Conservation (phyloP, 2,888 invertebrate genomes). For the Polydrusus pterygomalis region DNA sequence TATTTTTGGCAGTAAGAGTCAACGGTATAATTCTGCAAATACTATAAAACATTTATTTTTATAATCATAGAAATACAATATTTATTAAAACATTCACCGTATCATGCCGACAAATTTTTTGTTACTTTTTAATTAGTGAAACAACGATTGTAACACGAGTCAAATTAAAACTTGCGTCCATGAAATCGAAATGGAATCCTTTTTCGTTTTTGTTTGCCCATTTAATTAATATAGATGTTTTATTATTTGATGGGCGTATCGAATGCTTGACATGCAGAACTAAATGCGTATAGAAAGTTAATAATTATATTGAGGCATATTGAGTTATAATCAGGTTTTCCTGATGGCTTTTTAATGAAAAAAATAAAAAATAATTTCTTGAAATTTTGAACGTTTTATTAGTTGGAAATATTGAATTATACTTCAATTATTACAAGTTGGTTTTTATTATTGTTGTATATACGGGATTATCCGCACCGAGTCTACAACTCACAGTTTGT, state of each 20-base stretch:
- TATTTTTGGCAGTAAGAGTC: too few species aligned
- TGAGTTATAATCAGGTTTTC: too few species aligned
- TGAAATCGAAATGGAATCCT: conserved; percentile 39
- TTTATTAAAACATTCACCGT: conserved; percentile 14
- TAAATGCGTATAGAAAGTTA: conserved; percentile 17
- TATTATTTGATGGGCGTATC: conserved; percentile 40
- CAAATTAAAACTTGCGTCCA: conserved; percentile 38
- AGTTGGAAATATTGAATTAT: too few species aligned
- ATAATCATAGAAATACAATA: background rate
- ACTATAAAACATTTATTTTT: too few species aligned
- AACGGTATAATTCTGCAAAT: too few species aligned
- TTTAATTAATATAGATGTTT: conserved; percentile 50
- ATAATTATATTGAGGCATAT: conserved; percentile 23
- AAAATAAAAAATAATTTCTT: conserved; percentile 31
- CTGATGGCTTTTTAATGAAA: background rate
- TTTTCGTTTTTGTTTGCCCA: conserved; percentile 37
- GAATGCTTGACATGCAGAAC: conserved; percentile 20
- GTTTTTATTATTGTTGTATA: too few species aligned
- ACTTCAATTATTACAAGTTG: too few species aligned
- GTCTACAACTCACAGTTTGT: too few species aligned
- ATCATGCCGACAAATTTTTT: conserved; percentile 11
- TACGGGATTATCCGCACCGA: too few species aligned
- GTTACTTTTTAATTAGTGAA: conserved; percentile 45
- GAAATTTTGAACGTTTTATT: background rate
- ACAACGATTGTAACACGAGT: conserved; percentile 42